Evolutionary conservation across 1,140 invertebrate genomes (phyloP).

Genomic region (Tetramorium simillimum): DNA sequence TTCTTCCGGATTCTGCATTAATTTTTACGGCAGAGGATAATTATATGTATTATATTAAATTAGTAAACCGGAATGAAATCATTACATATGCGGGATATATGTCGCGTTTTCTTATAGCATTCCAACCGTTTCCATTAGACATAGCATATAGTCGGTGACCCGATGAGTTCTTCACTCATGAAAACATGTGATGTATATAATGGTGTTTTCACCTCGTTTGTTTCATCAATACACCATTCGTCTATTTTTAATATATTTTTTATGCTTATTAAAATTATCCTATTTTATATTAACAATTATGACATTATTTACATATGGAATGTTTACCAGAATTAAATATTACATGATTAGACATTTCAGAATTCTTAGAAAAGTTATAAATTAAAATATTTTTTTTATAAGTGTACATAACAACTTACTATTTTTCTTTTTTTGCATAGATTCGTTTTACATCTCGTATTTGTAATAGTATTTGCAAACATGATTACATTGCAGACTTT

Average conservation of each 20-base stretch:
- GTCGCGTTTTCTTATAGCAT: not conserved
- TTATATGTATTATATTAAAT: not conserved
- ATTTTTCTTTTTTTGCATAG: not conserved
- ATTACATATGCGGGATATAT: conserved; percentile 1
- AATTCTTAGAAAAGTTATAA: not conserved
- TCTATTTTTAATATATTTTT: not conserved
- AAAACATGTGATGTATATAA: not conserved
- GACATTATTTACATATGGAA: not conserved
- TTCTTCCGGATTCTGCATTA: not conserved
- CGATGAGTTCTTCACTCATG: not conserved
- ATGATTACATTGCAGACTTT: not conserved
- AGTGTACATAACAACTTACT: not conserved
- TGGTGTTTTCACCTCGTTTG: not conserved
- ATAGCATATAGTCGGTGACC: conserved; percentile 2
- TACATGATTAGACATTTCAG: not conserved
- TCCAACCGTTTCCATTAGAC: conserved; percentile 16
- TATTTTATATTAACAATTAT: not conserved
- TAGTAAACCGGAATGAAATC: not conserved
- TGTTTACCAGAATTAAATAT: not conserved
- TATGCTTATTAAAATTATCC: not conserved
- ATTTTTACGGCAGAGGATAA: not conserved
- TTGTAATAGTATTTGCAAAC: not conserved
- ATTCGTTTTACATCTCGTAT: not conserved
- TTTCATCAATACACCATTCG: not conserved
- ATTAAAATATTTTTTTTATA: not conserved